Conservation (phyloP, 2,113 vertebrate species). For the Lontra canadensis region DNA sequence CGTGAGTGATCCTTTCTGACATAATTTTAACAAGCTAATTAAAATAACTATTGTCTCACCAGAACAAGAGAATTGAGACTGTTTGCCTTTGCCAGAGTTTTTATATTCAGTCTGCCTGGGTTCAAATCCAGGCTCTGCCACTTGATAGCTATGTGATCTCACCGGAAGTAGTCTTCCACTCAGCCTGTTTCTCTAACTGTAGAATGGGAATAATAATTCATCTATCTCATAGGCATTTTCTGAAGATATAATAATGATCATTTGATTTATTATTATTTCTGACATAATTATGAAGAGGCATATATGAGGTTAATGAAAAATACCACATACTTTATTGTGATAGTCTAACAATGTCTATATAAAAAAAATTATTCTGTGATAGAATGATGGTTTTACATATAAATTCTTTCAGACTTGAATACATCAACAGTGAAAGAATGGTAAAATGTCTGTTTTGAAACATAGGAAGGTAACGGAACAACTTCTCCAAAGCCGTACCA, state of each 20-base stretch:
- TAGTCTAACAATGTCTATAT: background rate
- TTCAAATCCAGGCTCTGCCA: background rate
- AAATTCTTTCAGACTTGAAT: background rate
- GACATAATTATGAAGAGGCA: background rate
- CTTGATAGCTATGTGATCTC: background rate
- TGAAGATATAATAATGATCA: background rate
- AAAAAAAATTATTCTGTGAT: background rate
- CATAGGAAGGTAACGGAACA: background rate
- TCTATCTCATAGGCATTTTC: background rate
- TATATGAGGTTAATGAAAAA: background rate
- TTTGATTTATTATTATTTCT: background rate
- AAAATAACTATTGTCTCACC: background rate
- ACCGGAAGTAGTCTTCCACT: background rate
- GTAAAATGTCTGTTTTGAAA: background rate
- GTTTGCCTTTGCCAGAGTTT: background rate
- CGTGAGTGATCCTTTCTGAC: background rate
- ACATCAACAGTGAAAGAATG: background rate
- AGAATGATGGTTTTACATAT: background rate
- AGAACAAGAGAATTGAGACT: background rate
- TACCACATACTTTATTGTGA: background rate
- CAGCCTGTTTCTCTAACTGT: background rate
- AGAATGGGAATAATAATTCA: background rate
- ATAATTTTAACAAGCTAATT: conserved; percentile 1
- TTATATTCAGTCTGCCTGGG: background rate
- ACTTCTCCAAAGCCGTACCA: background rate